Evolutionary conservation across 2,113 vertebrate species (phyloP).

Genomic region (Sphaerodactylus townsendi): DNA sequence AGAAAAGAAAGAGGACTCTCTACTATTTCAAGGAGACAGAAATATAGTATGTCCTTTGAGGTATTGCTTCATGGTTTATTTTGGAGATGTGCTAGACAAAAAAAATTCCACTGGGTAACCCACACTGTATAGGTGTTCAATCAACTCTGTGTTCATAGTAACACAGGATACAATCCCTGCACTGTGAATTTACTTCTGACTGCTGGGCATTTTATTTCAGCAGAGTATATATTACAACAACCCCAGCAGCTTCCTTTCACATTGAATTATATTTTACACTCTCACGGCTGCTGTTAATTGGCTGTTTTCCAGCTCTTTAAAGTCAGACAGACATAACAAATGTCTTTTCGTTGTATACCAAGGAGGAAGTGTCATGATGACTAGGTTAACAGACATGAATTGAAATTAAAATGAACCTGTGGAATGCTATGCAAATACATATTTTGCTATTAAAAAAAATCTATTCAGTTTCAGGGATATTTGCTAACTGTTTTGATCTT

Average conservation of each 20-base stretch:
- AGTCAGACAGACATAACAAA: background rate
- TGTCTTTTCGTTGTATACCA: background rate
- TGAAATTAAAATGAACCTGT: background rate
- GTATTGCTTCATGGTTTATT: background rate
- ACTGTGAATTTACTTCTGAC: conserved; percentile 10
- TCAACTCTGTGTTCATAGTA: conserved; percentile 5
- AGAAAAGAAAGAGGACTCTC: background rate
- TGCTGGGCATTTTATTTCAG: background rate
- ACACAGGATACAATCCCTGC: background rate
- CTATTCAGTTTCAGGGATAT: background rate
- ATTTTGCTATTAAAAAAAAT: background rate
- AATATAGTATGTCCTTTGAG: background rate
- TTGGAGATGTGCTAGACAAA: background rate
- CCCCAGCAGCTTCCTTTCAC: background rate
- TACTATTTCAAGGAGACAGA: background rate
- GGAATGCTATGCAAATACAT: background rate
- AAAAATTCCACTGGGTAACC: background rate
- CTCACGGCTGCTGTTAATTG: background rate
- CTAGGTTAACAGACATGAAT: background rate
- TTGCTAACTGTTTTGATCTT: too few relatives aligned
- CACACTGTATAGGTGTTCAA: conserved; percentile 10
- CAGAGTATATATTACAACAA: background rate
- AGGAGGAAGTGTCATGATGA: background rate
- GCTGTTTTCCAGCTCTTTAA: background rate
- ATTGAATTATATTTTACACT: background rate